phyloP scores from a whole-genome alignment of 2,797 vertebrate species.

The Coreius guichenoti region DNA sequence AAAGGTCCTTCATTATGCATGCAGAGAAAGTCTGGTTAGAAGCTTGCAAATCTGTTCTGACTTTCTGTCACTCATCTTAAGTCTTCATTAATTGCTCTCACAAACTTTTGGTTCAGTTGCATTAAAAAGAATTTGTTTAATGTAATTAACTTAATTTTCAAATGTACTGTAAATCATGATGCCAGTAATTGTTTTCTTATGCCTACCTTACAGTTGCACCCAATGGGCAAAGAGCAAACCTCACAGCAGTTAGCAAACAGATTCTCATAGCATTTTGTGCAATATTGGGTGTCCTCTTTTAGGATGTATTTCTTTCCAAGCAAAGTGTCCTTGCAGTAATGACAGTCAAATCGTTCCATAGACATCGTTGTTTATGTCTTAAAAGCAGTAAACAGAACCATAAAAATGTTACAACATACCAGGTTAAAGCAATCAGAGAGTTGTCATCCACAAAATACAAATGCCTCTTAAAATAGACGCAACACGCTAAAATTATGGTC shows the following conservation, averaged over 20 bases:
- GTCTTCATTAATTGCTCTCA: background rate
- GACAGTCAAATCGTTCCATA: conserved; percentile 83
- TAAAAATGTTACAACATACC: conserved; percentile 16
- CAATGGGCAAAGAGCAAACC: conserved; percentile 86
- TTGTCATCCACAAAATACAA: conserved; percentile 31
- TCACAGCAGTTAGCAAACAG: conserved; percentile 92
- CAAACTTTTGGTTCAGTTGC: background rate
- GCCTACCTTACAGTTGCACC: conserved; percentile 89
- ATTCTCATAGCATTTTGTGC: conserved; percentile 89
- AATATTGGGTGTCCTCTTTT: conserved; percentile 89
- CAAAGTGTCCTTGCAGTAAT: conserved; percentile 90
- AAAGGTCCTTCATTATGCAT: conserved; percentile 84
- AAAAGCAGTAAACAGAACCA: conserved; percentile 56
- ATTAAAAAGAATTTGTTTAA: background rate
- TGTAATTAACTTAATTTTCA: background rate
- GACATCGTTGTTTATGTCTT: conserved; percentile 80
- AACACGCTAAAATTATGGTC: background rate
- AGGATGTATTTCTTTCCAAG: conserved; percentile 90
- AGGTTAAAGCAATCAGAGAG: conserved; percentile 37
- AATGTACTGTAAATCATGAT: background rate
- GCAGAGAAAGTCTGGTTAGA: conserved; percentile 21
- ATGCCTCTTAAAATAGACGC: background rate
- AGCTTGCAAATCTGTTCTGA: background rate
- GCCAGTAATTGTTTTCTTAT: background rate
- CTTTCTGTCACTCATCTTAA: background rate